Evolutionary conservation across 2,888 invertebrate species (phyloP).

Genomic region (Biston betularia): DNA sequence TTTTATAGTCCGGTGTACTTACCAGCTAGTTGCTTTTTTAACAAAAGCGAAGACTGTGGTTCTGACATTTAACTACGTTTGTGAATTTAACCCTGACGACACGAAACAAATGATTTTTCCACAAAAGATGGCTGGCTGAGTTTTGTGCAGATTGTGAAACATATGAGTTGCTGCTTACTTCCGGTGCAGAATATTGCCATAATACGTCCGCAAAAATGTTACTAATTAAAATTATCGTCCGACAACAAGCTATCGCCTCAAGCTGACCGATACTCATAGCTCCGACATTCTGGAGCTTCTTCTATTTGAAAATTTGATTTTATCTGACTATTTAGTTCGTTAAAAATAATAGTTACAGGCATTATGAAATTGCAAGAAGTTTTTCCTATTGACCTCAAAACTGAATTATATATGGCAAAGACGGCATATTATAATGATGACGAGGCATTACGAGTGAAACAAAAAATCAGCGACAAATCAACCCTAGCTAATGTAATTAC

Average conservation of each 20-base stretch:
- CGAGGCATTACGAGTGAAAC: too few species aligned
- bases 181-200: conserved; percentile 72
- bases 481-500: too few species aligned
- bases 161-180: conserved; percentile 82
- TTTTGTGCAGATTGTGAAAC: conserved; percentile 85
- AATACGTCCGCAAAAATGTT: not conserved
- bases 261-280: not conserved
- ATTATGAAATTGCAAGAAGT: too few species aligned
- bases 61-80: conserved; percentile 96
- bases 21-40: conserved; percentile 98
- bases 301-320: too few species aligned
- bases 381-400: too few species aligned
- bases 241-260: not conserved
- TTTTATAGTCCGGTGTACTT: conserved; percentile 70
- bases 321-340: too few species aligned
- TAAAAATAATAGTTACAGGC: too few species aligned
- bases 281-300: too few species aligned
- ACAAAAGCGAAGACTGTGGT: conserved; percentile 97
- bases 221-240: too few species aligned
- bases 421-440: too few species aligned
- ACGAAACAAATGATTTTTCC: conserved; percentile 90
- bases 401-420: too few species aligned
- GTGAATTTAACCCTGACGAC: conserved; percentile 91
- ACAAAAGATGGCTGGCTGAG: conserved; percentile 91
- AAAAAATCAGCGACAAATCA: too few species aligned